Evolutionary conservation across 2,888 invertebrate genomes (phyloP).

Genomic region (Ochlodes sylvanus): DNA sequence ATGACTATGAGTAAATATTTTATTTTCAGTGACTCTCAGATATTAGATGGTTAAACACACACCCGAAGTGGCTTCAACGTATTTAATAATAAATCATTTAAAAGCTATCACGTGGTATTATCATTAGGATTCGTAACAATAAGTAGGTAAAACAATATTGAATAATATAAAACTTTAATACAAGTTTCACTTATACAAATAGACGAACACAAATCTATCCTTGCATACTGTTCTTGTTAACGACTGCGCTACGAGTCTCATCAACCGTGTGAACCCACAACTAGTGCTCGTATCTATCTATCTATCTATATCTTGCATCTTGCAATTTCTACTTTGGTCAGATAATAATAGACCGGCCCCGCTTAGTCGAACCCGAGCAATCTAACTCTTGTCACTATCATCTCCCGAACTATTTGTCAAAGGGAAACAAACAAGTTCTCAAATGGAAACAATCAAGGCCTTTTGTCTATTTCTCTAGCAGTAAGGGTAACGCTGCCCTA

Average conservation of each 20-base stretch:
- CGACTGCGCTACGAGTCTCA: slow-evolving; percentile 11
- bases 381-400: slow-evolving; percentile 44
- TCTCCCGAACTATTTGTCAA: slow-evolving; percentile 63
- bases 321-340: slow-evolving; percentile 38
- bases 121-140: too few relatives aligned
- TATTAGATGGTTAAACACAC: too few relatives aligned
- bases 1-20: too few relatives aligned
- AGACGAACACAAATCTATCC: background rate
- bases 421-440: slow-evolving; percentile 64
- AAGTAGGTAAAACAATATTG: too few relatives aligned
- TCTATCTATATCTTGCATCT: slow-evolving; percentile 37
- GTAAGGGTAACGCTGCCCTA: slow-evolving; percentile 33
- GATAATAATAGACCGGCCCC: slow-evolving; percentile 36
- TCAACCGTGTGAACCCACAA: slow-evolving; percentile 20
- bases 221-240: background rate
- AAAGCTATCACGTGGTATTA: too few relatives aligned
- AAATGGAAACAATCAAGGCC: slow-evolving; percentile 65
- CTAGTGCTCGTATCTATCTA: slow-evolving; percentile 11
- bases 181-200: too few relatives aligned
- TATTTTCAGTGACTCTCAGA: too few relatives aligned
- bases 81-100: too few relatives aligned
- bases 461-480: slow-evolving; percentile 51
- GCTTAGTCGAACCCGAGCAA: slow-evolving; percentile 39
- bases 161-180: too few relatives aligned
- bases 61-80: too few relatives aligned